These are phyloP conservation scores for Teinopalpus imperialis DNA, from an alignment of 2,888 invertebrate species.

Conservation along the genomic window DNA sequence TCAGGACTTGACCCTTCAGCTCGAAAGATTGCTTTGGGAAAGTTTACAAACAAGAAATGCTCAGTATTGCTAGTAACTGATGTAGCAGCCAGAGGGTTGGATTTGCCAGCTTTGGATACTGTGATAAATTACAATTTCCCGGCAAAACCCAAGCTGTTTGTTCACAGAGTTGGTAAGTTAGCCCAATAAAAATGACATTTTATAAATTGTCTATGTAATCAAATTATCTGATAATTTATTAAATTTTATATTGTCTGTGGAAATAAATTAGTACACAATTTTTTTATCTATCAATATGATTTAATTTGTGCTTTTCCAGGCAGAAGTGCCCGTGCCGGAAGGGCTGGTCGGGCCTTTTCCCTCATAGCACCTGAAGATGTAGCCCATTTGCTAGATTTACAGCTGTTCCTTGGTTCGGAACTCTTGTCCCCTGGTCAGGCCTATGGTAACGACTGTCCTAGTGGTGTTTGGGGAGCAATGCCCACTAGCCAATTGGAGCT, in stretches of 20 bases:
- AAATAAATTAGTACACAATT: no score
- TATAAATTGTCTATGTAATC: no score
- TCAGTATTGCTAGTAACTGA: constrained; percentile 97
- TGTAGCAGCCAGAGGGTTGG: constrained; percentile 98
- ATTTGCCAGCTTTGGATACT: constrained; percentile 96
- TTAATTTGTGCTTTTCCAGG: constrained; percentile 70
- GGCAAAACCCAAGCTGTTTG: constrained; percentile 97
- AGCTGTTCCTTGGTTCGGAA: constrained; percentile 93
- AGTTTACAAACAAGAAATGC: constrained; percentile 91
- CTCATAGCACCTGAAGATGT: constrained; percentile 95
- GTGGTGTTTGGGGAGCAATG: constrained; percentile 88
- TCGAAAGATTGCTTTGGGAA: constrained; percentile 96
- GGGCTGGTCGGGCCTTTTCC: constrained; percentile 95
- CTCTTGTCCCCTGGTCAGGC: constrained; percentile 59
- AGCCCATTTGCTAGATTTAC: constrained; percentile 95
- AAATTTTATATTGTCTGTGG: no score
- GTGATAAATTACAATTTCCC: constrained; percentile 99
- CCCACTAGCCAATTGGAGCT: constrained; percentile 93
- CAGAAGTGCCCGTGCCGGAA: constrained; percentile 97
- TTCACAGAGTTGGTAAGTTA: constrained; percentile 96
- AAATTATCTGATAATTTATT: no score
- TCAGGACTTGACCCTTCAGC: constrained; percentile 97
- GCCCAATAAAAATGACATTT: no score
- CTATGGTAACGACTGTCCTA: constrained; percentile 59
- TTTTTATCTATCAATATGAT: no score